Percentiles rank a stretch among this genome's conserved stretches.
phyloP scores from a whole-genome alignment of 2,888 invertebrate species.

The Rosalia funebris region DNA sequence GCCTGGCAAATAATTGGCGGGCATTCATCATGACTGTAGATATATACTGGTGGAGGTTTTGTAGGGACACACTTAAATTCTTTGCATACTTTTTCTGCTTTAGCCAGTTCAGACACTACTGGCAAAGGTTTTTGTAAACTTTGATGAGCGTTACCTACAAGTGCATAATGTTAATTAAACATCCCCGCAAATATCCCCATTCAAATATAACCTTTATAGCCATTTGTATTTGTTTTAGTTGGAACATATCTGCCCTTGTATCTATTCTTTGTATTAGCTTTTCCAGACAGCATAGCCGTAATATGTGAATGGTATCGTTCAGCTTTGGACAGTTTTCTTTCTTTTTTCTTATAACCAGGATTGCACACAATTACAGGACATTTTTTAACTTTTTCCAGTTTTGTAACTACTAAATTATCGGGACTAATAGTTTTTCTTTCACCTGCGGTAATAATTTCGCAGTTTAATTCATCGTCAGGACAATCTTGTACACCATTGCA shows the following conservation, averaged over 20 bases:
- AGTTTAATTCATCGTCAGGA: constrained; percentile 82
- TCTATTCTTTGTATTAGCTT: constrained; percentile 51
- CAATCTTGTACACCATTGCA: constrained; percentile 86
- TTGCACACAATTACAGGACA: constrained; percentile 63
- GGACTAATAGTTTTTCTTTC: constrained; percentile 24
- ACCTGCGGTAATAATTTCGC: constrained; percentile 55
- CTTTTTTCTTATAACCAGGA: constrained; percentile 55
- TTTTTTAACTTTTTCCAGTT: constrained; percentile 33
- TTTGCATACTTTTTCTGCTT: constrained; percentile 35
- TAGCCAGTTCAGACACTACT: constrained; percentile 22
- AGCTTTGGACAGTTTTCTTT: constrained; percentile 52
- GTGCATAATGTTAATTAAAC: neutral
- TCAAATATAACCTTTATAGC: constrained; percentile 48
- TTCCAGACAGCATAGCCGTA: constrained; percentile 65
- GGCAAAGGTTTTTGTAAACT: constrained; percentile 20
- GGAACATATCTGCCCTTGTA: constrained; percentile 34
- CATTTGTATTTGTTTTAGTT: constrained; percentile 49
- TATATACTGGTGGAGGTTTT: constrained; percentile 64
- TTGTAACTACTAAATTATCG: neutral
- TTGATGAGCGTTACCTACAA: constrained; percentile 5
- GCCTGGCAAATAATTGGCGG: constrained; percentile 69
- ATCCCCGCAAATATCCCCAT: neutral
- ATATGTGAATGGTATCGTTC: constrained; percentile 57
- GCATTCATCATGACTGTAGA: constrained; percentile 46
- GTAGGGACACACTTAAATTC: constrained; percentile 69